Conservation (phyloP, 2,113 vertebrate genomes). For the Peromyscus maniculatus region DNA sequence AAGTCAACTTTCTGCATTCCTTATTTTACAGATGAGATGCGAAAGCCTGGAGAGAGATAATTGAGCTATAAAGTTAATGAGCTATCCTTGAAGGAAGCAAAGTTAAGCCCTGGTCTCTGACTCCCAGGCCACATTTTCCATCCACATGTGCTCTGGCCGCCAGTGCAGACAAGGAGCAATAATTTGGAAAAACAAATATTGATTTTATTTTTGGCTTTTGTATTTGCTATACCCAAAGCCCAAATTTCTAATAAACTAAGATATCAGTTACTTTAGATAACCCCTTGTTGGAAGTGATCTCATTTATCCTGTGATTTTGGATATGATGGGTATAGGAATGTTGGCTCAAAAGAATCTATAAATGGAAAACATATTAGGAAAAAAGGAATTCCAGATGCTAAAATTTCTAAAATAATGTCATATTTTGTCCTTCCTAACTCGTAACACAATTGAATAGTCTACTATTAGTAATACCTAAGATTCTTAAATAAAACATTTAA, state of each 20-base stretch:
- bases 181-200: background rate
- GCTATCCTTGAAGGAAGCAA: background rate
- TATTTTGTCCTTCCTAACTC: background rate
- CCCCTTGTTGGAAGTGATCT: constrained; percentile 29
- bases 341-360: constrained; percentile 35
- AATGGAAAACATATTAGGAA: constrained; percentile 4
- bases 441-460: background rate
- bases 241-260: constrained; percentile 19
- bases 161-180: background rate
- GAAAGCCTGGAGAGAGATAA: background rate
- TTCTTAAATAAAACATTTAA: background rate
- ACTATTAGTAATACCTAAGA: background rate
- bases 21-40: constrained; percentile 16
- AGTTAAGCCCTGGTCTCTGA: background rate
- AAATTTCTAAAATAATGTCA: background rate
- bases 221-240: constrained; percentile 27
- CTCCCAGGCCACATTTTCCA: background rate
- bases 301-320: constrained; percentile 27
- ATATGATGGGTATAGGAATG: background rate
- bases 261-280: constrained; percentile 35
- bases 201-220: background rate
- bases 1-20: constrained; percentile 4
- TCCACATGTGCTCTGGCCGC: background rate
- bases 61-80: constrained; percentile 32
- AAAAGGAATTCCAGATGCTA: background rate